Evolutionary conservation across 2,113 vertebrate species (phyloP).

Genomic region (Potamarius usumacintae): DNA sequence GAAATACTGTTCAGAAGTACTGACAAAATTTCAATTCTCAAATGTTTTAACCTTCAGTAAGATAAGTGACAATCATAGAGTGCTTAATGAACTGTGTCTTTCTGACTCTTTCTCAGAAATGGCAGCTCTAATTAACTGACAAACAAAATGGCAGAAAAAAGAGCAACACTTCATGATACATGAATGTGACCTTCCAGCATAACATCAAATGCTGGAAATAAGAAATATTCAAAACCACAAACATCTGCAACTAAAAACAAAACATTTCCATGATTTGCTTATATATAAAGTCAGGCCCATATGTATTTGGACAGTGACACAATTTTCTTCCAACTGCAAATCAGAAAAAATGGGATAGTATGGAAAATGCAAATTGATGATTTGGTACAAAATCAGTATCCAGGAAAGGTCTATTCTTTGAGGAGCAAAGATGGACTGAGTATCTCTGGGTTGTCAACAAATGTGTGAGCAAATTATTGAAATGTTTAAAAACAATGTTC

Average conservation of each 20-base stretch:
- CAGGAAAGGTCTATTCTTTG: no score
- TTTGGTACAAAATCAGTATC: no score
- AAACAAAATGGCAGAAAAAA: conserved; percentile 51
- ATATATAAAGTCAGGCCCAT: no score
- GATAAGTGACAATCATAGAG: conserved; percentile 64
- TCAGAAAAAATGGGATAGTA: no score
- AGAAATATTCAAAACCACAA: conserved; percentile 8
- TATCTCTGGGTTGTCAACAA: no score
- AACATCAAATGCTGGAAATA: not conserved
- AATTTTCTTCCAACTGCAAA: no score
- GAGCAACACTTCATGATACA: conserved; percentile 50
- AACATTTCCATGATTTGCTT: no score
- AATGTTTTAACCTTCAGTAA: conserved; percentile 65
- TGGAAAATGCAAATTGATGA: no score
- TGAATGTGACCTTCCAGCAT: conserved; percentile 58
- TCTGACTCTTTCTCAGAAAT: conserved; percentile 56
- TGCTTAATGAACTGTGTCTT: conserved; percentile 64
- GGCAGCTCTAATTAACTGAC: conserved; percentile 68
- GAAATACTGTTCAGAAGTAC: conserved; percentile 37
- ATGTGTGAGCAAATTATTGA: no score
- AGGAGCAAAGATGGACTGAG: no score
- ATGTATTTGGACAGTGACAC: no score
- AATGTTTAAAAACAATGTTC: no score
- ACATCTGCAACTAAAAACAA: not conserved
- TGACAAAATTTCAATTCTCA: conserved; percentile 57